phyloP scores from a whole-genome alignment of 2,888 invertebrate genomes.

The Stomorhina lunata region DNA sequence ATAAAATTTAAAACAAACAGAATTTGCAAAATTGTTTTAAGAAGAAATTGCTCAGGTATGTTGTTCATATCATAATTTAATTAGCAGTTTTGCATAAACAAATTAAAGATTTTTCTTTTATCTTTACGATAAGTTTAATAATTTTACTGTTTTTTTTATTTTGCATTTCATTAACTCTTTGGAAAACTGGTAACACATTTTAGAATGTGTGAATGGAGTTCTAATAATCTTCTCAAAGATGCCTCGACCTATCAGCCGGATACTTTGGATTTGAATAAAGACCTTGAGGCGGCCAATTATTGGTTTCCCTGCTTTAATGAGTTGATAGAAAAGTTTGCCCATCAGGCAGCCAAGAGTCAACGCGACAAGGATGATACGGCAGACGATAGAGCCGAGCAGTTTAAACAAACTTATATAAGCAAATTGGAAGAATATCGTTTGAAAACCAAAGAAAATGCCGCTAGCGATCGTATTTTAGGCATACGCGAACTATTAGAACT shows the following conservation, averaged over 20 bases:
- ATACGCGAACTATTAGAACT: conserved; percentile 94
- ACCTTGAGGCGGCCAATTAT: conserved; percentile 92
- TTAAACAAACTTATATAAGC: conserved; percentile 90
- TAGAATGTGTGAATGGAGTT: conserved; percentile 72
- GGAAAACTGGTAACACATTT: background rate
- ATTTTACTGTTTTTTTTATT: background rate
- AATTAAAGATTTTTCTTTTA: conserved; percentile 9
- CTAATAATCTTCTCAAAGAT: conserved; percentile 89
- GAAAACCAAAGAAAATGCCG: conserved; percentile 67
- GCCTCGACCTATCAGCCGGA: conserved; percentile 92
- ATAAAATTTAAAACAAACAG: background rate
- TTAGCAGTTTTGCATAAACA: conserved; percentile 1
- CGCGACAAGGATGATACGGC: conserved; percentile 83
- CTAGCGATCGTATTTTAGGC: conserved; percentile 86
- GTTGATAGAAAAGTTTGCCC: conserved; percentile 91
- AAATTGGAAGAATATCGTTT: conserved; percentile 82
- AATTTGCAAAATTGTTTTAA: background rate
- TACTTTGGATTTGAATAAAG: conserved; percentile 92
- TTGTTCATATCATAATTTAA: conserved; percentile 42
- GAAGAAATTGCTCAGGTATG: background rate
- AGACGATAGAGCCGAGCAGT: conserved; percentile 88
- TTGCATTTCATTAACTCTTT: background rate
- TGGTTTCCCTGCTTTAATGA: conserved; percentile 96
- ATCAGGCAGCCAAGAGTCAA: conserved; percentile 89
- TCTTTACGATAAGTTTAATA: background rate